Base-by-base conservation (phyloP, 2,113 vertebrate species). In the Vireo altiloquus region DNA sequence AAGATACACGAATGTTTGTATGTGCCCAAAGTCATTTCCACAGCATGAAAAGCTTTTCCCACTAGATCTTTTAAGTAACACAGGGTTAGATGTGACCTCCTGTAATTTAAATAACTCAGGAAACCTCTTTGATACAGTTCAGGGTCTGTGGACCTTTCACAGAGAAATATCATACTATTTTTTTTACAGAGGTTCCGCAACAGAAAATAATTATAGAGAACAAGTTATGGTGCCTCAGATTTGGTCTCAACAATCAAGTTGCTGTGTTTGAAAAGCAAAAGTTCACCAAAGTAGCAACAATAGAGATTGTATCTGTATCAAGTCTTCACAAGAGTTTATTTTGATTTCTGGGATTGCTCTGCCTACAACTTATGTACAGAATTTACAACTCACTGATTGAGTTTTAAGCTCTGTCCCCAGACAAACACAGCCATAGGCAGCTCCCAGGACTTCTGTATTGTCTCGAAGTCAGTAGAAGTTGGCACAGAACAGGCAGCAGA, bases 401-500 rank as follows among this genome's bases (percentile, higher is more conserved):
- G 78, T 85, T 96, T 96, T 95, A 90, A 80, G 65, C 69, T 92
- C 79, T 89, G 44, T 68, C 63, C 27, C 82, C 82, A 89, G 84
- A 85, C 10, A 21, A 70, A 80, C 40, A 79, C 40, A 88, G 89
- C 76, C 89, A 92, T 10, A 74, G 47, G 72, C 91, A 92, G 86
- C 60, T 96, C 70, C 81, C 54, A 70, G 61, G 61, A 75, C 78
- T 96, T 95, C 54, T 82, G 65, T n/a, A 66, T 94, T 95, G 47
- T 89, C 80, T 94, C 50, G 57, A 54, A 94, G 82, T 76, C 87
- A 47, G 71, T 68, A 66, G 63, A 93, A 89, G 35, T 22, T 96
- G 94, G 93, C 92, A 90, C 57, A 84, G 50, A 96, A 87, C 33
- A 88, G 68, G 40, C 52, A 72, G 56, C 86, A 96, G 90, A 94